Evolutionary conservation across 64 coral and sea anemone species (phyloP).

Genomic region (Montipora sp.): DNA sequence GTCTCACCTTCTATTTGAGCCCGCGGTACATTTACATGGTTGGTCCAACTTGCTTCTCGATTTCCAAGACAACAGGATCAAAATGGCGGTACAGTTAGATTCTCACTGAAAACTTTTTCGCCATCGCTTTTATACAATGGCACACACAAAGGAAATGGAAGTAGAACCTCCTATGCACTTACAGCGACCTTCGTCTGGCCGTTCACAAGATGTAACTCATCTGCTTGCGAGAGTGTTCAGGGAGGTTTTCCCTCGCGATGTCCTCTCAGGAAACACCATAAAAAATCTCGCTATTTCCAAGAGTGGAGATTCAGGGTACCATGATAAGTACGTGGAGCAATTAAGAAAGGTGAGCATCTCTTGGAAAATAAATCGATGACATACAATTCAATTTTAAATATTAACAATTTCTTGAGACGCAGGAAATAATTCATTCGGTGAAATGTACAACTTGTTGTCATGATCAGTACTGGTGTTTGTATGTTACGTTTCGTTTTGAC

Average conservation of each 20-base stretch:
- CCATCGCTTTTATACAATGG: conserved; percentile 35
- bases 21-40: too few species aligned
- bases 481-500: too few species aligned
- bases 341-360: conserved; percentile 61
- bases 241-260: conserved; percentile 83
- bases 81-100: too few species aligned
- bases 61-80: too few species aligned
- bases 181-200: conserved; percentile 91
- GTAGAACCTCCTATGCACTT: conserved; percentile 95
- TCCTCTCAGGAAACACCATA: conserved; percentile 66
- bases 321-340: conserved; percentile 93
- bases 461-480: too few species aligned
- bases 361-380: not conserved
- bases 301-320: conserved; percentile 90
- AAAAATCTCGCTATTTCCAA: conserved; percentile 87
- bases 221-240: conserved; percentile 87
- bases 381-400: too few species aligned
- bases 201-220: conserved; percentile 92
- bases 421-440: too few species aligned
- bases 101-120: too few species aligned
- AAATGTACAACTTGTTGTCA: too few species aligned
- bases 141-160: conserved; percentile 72
- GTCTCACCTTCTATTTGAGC: too few species aligned
- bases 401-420: too few species aligned
- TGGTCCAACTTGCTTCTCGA: too few species aligned